phyloP scores from a whole-genome alignment of 1,140 invertebrate species.

The Caerostris darwini region DNA sequence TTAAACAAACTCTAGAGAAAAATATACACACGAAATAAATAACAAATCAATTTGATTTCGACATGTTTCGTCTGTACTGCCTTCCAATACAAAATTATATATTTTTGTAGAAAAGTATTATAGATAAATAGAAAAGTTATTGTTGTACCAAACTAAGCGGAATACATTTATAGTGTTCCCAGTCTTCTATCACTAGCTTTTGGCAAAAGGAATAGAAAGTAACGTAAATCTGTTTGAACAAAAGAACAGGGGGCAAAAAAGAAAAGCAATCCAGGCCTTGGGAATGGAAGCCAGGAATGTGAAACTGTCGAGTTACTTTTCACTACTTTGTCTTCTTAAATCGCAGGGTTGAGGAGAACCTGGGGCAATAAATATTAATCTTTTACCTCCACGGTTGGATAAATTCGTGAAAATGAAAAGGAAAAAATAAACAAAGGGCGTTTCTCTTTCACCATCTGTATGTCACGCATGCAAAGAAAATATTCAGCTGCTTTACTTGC shows the following conservation, averaged over 20 bases:
- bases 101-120: no score
- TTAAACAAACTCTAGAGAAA: no score
- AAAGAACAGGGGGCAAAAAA: not conserved
- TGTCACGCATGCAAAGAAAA: not conserved
- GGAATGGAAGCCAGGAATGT: conserved; percentile 10
- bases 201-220: not conserved
- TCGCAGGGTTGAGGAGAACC: conserved; percentile 31
- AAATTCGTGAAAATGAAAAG: not conserved
- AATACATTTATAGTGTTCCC: no score
- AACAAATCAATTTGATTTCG: no score
- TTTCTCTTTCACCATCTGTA: conserved; percentile 16
- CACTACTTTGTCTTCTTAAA: conserved; percentile 36
- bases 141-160: no score
- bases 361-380: conserved; percentile 60
- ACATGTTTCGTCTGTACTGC: no score
- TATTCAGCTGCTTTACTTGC: conserved; percentile 45
- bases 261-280: not conserved
- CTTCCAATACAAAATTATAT: no score
- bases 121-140: no score
- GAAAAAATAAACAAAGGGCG: conserved; percentile 13
- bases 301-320: conserved; percentile 48
- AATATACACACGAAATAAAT: no score
- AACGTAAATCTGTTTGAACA: conserved; percentile 48
- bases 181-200: no score
- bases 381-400: not conserved